Conservation (phyloP, 2,113 vertebrate genomes). For the Chionodraco myersi region DNA sequence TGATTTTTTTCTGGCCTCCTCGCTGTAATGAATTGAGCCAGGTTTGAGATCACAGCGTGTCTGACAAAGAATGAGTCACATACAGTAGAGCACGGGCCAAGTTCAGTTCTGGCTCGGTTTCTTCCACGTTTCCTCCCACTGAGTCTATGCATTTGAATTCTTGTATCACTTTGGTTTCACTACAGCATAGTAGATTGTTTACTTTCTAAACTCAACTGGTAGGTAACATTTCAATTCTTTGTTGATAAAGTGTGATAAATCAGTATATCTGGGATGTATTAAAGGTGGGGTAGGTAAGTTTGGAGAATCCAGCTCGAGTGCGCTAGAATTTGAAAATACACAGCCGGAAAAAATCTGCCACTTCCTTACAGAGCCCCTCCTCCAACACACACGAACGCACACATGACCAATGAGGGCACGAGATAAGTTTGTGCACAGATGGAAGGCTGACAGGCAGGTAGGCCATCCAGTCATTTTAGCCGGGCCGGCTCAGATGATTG, state of each 20-base stretch:
- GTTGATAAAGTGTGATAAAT: constrained; percentile 10
- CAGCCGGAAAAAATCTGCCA: too few relatives aligned
- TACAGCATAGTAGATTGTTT: constrained; percentile 13
- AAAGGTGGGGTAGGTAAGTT: too few relatives aligned
- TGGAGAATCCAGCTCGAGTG: too few relatives aligned
- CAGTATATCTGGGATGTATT: neutral
- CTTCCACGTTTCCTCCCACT: constrained; percentile 38
- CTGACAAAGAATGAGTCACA: constrained; percentile 59
- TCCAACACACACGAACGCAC: too few relatives aligned
- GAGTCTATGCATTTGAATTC: constrained; percentile 19
- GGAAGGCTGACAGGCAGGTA: too few relatives aligned
- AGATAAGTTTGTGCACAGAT: too few relatives aligned
- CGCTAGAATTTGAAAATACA: too few relatives aligned
- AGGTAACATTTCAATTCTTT: constrained; percentile 19
- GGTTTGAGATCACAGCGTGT: constrained; percentile 45
- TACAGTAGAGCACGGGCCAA: constrained; percentile 30
- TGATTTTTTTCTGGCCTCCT: constrained; percentile 21
- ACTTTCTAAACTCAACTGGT: constrained; percentile 1
- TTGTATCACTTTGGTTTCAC: constrained; percentile 18
- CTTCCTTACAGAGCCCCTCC: too few relatives aligned
- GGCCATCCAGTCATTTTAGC: too few relatives aligned
- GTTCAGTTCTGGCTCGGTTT: constrained; percentile 31
- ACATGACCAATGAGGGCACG: too few relatives aligned
- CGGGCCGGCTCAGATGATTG: too few relatives aligned
- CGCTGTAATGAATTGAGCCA: constrained; percentile 38